Evolutionary conservation across 1,140 invertebrate genomes (phyloP).

Genomic region (Dendroctonus ponderosae): DNA sequence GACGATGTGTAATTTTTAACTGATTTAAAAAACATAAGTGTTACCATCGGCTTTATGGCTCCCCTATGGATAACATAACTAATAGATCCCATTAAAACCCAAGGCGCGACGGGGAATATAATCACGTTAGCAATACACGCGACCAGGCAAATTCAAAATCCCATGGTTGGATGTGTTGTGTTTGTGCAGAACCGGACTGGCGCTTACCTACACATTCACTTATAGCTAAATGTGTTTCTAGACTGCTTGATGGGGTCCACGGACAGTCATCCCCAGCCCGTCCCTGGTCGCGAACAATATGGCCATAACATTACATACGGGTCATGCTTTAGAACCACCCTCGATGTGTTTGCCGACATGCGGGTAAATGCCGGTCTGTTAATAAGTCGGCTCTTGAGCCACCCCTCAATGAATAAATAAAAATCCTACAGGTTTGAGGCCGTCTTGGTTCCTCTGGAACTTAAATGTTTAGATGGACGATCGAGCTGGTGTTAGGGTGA

Average conservation of each 20-base stretch:
- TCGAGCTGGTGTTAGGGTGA: too few species aligned
- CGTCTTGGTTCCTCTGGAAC: too few species aligned
- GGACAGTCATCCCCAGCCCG: too few species aligned
- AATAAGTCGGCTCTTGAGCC: neutral
- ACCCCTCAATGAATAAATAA: neutral
- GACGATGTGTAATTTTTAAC: conserved; percentile 6
- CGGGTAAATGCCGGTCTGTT: neutral
- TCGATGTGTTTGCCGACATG: neutral
- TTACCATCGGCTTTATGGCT: conserved; percentile 20
- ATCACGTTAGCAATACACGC: conserved; percentile 21
- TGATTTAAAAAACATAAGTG: conserved; percentile 25
- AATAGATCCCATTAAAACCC: conserved; percentile 25
- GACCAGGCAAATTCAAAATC: conserved; percentile 12
- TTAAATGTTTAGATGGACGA: too few species aligned
- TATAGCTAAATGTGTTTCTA: neutral
- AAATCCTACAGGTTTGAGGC: neutral
- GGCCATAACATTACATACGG: conserved; percentile 1
- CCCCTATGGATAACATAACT: conserved; percentile 22
- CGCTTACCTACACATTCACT: too few species aligned
- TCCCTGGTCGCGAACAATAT: neutral
- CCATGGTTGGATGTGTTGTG: conserved; percentile 5
- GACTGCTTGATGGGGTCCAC: too few species aligned
- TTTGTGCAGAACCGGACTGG: neutral
- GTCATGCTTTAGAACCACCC: neutral
- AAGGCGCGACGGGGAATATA: conserved; percentile 19